Conservation (phyloP, 2,797 vertebrate species). For the Anolis apletophallus region DNA sequence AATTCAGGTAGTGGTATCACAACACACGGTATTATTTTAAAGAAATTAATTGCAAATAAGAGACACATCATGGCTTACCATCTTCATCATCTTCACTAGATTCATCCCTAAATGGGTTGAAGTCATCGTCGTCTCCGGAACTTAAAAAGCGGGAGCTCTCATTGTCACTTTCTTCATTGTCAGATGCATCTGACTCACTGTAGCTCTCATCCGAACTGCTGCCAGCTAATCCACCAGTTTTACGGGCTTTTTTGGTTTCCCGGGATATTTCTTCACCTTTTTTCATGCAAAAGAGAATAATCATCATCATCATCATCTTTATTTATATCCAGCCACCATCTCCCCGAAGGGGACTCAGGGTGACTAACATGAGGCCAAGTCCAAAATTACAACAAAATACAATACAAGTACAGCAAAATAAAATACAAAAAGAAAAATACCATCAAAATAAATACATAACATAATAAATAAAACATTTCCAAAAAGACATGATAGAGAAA, state of each 20-base stretch:
- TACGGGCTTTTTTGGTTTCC: conserved; percentile 89
- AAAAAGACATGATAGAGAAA: too few species aligned
- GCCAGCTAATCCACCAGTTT: conserved; percentile 89
- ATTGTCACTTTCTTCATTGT: conserved; percentile 85
- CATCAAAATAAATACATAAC: too few species aligned
- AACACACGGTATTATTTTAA: too few species aligned
- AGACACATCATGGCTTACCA: conserved; percentile 79
- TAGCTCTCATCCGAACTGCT: conserved; percentile 95
- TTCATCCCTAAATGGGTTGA: conserved; percentile 97
- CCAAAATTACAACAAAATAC: too few species aligned
- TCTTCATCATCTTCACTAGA: conserved; percentile 94
- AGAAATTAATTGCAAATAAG: not conserved
- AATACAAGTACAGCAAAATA: too few species aligned
- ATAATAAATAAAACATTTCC: too few species aligned
- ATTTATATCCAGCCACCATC: too few species aligned
- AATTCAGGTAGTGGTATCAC: not conserved
- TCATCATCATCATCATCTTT: too few species aligned
- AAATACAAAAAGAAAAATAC: too few species aligned
- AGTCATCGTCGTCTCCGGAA: conserved; percentile 92
- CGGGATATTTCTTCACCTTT: conserved; percentile 89
- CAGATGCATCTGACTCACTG: conserved; percentile 85
- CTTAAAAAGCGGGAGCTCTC: conserved; percentile 95
- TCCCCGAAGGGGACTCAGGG: too few species aligned
- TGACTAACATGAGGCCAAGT: too few species aligned
- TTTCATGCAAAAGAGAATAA: conserved; percentile 10